These are phyloP conservation scores for Petrocephalus zakoni DNA, from an alignment of 2,113 vertebrate species.

Conservation along the genomic window DNA sequence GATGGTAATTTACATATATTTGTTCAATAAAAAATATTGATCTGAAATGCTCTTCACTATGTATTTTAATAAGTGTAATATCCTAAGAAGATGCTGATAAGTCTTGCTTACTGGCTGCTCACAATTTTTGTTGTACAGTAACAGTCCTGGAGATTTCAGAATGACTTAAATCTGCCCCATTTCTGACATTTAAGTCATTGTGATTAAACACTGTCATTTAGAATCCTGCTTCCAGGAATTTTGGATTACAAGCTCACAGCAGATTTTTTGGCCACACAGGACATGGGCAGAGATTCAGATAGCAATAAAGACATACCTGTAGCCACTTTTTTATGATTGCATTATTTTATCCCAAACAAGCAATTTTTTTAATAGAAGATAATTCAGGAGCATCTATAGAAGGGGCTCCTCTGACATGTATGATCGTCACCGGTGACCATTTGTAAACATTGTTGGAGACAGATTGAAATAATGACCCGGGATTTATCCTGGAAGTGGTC, in stretches of 20 bases:
- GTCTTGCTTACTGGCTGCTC: not conserved
- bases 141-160: not conserved
- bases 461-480: not conserved
- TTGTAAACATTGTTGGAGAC: not conserved
- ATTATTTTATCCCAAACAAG: not conserved
- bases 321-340: not conserved
- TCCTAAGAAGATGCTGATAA: not conserved
- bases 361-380: not conserved
- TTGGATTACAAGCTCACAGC: not conserved
- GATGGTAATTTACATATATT: not conserved
- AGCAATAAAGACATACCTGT: not conserved
- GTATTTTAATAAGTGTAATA: not conserved
- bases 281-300: not conserved
- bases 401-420: not conserved
- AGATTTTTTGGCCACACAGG: not conserved
- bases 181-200: not conserved
- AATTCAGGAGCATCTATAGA: not conserved
- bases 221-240: not conserved
- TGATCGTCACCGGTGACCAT: not conserved
- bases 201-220: not conserved
- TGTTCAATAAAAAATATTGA: not conserved
- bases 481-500: not conserved
- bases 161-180: not conserved
- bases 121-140: not conserved
- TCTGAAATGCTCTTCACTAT: not conserved